A percentile compares a stretch with the other conserved stretches of the same genome.
phyloP scores from a whole-genome alignment of 2,888 invertebrate species.

The Spilosoma lubricipeda region DNA sequence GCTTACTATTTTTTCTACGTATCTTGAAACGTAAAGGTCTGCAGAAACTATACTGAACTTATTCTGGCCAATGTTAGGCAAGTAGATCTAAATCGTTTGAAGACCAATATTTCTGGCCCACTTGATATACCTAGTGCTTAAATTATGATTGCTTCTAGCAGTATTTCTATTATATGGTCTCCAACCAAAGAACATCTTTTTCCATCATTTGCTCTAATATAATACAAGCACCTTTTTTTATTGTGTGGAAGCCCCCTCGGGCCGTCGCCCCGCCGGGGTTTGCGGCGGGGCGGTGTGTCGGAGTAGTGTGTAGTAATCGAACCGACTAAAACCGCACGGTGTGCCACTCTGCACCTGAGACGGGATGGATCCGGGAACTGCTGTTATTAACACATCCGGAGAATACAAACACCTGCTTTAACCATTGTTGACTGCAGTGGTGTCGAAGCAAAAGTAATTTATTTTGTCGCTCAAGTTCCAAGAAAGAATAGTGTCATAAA shows the following conservation, averaged over 20 bases:
- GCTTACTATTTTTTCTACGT: neutral
- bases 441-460: too few relatives aligned
- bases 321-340: too few relatives aligned
- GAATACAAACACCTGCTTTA: constrained; percentile 1
- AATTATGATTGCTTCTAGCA: constrained; percentile 1
- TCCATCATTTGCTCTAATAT: constrained; percentile 1
- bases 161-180: constrained; percentile 2
- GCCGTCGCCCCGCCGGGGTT: too few relatives aligned
- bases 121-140: constrained; percentile 3
- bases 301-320: too few relatives aligned
- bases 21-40: neutral
- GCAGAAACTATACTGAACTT: neutral
- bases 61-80: neutral
- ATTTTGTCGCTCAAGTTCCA: too few relatives aligned
- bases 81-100: neutral
- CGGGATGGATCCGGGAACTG: too few relatives aligned
- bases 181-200: constrained; percentile 6
- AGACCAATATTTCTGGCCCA: constrained; percentile 2
- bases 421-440: neutral
- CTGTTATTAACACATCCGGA: too few relatives aligned
- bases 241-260: too few relatives aligned
- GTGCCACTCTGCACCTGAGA: too few relatives aligned
- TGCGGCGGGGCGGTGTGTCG: too few relatives aligned
- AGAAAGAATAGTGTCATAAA: too few relatives aligned
- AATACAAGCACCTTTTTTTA: constrained; percentile 2